Conservation (phyloP, 2,888 invertebrate genomes). For the Entomobrya multifasciata region DNA sequence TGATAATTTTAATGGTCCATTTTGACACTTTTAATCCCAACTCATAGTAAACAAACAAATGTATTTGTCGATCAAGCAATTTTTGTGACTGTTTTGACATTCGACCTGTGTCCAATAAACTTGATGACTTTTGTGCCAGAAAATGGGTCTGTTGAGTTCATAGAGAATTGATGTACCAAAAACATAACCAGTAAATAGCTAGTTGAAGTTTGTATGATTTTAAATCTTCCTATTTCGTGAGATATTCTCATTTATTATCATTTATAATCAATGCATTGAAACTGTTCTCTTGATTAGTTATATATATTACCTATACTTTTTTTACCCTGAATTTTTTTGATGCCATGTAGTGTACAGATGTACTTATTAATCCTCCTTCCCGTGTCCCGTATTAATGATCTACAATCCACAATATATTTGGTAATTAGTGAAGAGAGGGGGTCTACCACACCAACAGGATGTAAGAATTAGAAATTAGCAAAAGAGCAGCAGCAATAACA, state of each 20-base stretch:
- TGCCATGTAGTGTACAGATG: no score
- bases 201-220: no score
- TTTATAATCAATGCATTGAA: no score
- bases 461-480: conserved; percentile 62
- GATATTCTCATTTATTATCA: no score
- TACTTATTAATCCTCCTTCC: conserved; percentile 7
- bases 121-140: no score
- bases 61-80: conserved; percentile 40
- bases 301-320: not conserved
- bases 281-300: conserved; percentile 42
- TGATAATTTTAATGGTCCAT: conserved; percentile 32
- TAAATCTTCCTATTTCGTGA: no score
- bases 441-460: conserved; percentile 48
- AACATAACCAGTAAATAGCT: no score
- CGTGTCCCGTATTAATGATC: conserved; percentile 48
- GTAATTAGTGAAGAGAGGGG: conserved; percentile 62
- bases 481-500: conserved; percentile 47
- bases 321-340: not conserved
- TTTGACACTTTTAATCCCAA: conserved; percentile 54
- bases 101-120: no score
- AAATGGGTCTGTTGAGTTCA: no score
- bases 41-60: conserved; percentile 9
- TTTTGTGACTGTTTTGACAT: conserved; percentile 6
- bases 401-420: conserved; percentile 48
- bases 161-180: no score